Conservation (phyloP, 1,140 invertebrate species). For the Nomia melanderi region DNA sequence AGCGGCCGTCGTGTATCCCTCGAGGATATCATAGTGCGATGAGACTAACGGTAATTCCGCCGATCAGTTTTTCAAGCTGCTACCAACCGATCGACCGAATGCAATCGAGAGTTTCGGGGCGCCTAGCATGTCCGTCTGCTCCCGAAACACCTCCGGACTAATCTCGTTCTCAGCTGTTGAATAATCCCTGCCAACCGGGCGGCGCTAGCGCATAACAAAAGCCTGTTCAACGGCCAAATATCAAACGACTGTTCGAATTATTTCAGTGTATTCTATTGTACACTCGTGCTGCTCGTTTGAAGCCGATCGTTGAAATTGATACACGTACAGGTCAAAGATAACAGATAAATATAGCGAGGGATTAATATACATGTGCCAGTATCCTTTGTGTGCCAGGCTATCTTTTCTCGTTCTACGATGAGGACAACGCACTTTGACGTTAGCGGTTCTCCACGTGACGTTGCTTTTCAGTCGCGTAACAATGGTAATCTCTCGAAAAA, state of each 20-base stretch:
- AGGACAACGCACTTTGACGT: constrained; percentile 48
- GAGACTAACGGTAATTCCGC: too few species aligned
- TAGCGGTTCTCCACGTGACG: constrained; percentile 19
- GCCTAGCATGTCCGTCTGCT: background rate
- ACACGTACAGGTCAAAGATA: background rate
- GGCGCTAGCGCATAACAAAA: background rate
- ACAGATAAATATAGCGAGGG: background rate
- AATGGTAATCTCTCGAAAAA: background rate
- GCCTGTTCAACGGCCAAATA: background rate
- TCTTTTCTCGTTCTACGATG: background rate
- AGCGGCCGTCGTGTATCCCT: too few species aligned
- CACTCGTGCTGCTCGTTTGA: background rate
- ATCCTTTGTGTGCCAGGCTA: background rate
- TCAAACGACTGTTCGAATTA: background rate
- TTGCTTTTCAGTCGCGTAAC: constrained; percentile 9
- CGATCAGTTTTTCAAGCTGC: background rate
- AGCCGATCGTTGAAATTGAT: background rate
- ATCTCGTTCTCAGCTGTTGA: constrained; percentile 1
- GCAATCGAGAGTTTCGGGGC: background rate
- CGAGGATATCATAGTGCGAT: too few species aligned
- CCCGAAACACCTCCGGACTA: background rate
- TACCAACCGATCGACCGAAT: background rate
- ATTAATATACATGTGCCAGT: background rate
- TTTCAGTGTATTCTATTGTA: background rate
- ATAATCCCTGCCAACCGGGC: constrained; percentile 24